Evolutionary conservation across 2,797 vertebrate genomes (phyloP).

Genomic region (Odontamblyopus rebecca): DNA sequence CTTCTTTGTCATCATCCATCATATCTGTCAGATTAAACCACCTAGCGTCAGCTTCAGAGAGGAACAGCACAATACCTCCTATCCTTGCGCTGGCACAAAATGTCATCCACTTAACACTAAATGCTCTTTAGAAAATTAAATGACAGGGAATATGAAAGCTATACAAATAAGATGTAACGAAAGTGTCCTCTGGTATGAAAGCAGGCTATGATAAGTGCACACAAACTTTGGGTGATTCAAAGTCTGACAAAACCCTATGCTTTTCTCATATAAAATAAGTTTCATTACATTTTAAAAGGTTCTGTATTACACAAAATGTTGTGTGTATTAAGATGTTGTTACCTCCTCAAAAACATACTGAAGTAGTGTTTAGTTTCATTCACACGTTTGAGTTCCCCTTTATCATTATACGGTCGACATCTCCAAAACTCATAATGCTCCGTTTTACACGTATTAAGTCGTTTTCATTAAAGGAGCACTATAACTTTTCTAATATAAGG

Average conservation of each 20-base stretch:
- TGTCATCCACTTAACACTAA: conserved; percentile 23
- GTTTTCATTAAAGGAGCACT: no score
- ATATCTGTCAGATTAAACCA: conserved; percentile 57
- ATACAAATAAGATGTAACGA: conserved; percentile 38
- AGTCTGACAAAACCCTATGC: background rate
- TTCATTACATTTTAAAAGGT: background rate
- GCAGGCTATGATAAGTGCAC: conserved; percentile 12
- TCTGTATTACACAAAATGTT: no score
- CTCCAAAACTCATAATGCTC: no score
- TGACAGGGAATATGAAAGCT: conserved; percentile 27
- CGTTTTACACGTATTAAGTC: no score
- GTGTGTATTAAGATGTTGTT: no score
- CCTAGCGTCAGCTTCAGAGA: conserved; percentile 47
- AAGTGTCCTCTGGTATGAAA: conserved; percentile 23
- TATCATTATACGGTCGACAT: no score
- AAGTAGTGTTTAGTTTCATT: no score
- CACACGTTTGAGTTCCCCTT: no score
- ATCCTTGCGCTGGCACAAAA: conserved; percentile 14
- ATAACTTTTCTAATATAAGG: no score
- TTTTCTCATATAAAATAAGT: background rate
- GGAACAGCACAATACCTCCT: conserved; percentile 41
- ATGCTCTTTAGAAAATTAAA: conserved; percentile 36
- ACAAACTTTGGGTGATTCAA: conserved; percentile 1
- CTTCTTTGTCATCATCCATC: conserved; percentile 45
- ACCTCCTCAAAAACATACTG: no score